Evolutionary conservation across 37 sponge, comb jelly and placozoan genomes (phyloP), one percentile per base, ranked within the genome.

Genomic region (Aplysina aerophoba): DNA sequence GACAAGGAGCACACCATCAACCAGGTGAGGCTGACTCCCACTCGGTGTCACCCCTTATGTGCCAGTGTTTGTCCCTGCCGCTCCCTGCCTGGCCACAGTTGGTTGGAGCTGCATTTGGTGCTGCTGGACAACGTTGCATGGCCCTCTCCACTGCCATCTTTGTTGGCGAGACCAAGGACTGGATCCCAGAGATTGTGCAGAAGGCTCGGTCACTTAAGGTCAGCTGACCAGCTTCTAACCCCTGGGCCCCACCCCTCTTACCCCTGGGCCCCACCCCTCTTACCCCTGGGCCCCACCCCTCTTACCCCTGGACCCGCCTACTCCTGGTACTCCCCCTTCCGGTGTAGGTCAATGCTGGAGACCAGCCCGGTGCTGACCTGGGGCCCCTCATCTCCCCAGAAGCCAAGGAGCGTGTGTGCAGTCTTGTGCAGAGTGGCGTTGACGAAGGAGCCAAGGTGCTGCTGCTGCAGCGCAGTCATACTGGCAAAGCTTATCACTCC

Each of bases 61-160:
- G 59, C 19, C 59, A 21, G 59, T 58, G 19, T 21, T 58, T 16
- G 59, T 19, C 19, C 59, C 19, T 33, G 22, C 11, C 5, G 3
- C 22, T 2, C 4, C 28, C 39, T 30, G 22, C 54, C 30, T 56
- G 35, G 54, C 6, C 36, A 1, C 63, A 95, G 94, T 81, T 97
- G 84, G 93, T 91, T 34, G 99, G 99, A 19, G 99, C 99, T 14
- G 99, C 99, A 14, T 98, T 98, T 87, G 99, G 99, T 3, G 99
- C 99, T 27, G 99, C 99, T 38, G 99, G 99, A 1, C 99, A 98
- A 86, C 84, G 99, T 15, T 98, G 99, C 85, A 98, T 98, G 99
- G 99, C 99, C 15, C 89, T 98, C 44, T 91, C 95, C 33, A 92
- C 95, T 16, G 99, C 95, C 38, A 84, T 98, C 14, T 96, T 98